Conservation (phyloP, 2,888 invertebrate species). For the Brachylomia viminalis region DNA sequence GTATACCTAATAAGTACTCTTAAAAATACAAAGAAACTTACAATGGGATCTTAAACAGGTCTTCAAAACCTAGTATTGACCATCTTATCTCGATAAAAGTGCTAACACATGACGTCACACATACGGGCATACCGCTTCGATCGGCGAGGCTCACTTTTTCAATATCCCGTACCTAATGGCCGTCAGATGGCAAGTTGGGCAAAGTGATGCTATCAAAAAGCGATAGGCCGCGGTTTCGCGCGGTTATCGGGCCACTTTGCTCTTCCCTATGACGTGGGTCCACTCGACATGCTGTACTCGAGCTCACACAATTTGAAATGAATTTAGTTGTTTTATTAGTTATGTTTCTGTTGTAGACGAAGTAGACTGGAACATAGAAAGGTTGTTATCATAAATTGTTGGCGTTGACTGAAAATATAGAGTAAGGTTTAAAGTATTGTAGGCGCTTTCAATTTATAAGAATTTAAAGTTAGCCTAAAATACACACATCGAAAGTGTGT, state of each 20-base stretch:
- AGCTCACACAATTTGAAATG: constrained; percentile 75
- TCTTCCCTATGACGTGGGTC: constrained; percentile 84
- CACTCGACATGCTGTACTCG: constrained; percentile 81
- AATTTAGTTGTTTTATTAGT: constrained; percentile 56
- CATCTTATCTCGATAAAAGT: constrained; percentile 61
- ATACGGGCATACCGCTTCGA: constrained; percentile 70
- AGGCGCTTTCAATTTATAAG: neutral
- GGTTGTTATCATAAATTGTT: neutral
- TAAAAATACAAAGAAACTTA: neutral
- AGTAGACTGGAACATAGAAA: neutral
- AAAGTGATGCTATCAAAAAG: constrained; percentile 91
- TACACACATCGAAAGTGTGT: too few species aligned
- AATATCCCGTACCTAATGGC: constrained; percentile 90
- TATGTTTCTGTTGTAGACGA: constrained; percentile 33
- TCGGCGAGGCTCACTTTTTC: constrained; percentile 87
- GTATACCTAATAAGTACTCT: neutral
- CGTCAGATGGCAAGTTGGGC: constrained; percentile 89
- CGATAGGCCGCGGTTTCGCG: constrained; percentile 88
- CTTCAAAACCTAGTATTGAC: constrained; percentile 36
- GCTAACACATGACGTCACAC: constrained; percentile 67
- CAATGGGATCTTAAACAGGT: constrained; percentile 43
- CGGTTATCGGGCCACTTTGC: constrained; percentile 90
- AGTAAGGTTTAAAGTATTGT: neutral
- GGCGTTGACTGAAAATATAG: too few species aligned
- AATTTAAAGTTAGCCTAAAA: neutral